phyloP scores from a whole-genome alignment of 2,113 vertebrate genomes.

The Prunella fulvescens region DNA sequence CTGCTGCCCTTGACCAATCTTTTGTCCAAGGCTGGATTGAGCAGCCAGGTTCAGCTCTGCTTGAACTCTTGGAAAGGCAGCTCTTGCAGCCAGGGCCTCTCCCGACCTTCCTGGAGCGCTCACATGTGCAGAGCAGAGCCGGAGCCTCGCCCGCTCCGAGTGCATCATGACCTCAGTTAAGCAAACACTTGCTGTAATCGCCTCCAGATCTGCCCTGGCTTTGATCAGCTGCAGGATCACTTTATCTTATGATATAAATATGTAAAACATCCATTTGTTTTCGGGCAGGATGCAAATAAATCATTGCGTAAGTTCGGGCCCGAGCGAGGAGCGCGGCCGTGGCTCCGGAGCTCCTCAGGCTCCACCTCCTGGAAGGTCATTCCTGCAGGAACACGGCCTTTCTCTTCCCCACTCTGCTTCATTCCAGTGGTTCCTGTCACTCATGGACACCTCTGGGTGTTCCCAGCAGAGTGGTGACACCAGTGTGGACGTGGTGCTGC shows the following conservation, averaged over 20 bases:
- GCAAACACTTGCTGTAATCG: constrained; percentile 68
- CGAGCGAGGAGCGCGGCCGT: not conserved
- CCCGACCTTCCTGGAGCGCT: not conserved
- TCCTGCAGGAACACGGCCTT: not conserved
- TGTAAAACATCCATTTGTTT: constrained; percentile 68
- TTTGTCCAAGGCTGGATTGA: not conserved
- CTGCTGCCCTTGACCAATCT: not conserved
- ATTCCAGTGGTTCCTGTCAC: not conserved
- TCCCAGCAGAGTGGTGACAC: rapidly evolving
- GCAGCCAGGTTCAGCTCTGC: not conserved
- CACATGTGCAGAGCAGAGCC: constrained; percentile 56
- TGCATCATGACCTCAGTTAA: constrained; percentile 62
- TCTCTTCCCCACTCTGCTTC: not conserved
- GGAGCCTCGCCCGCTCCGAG: constrained; percentile 19
- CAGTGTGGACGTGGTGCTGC: rapidly evolving
- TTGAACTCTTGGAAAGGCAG: not conserved
- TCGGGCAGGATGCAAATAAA: constrained; percentile 67
- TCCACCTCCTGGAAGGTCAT: constrained; percentile 19
- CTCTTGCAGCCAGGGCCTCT: not conserved
- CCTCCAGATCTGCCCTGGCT: constrained; percentile 69
- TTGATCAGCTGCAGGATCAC: constrained; percentile 61
- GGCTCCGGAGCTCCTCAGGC: not conserved
- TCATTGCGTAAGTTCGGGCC: constrained; percentile 43
- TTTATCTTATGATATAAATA: constrained; percentile 70
- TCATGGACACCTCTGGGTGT: not conserved